These are phyloP conservation scores for Aphrocallistes beatrix DNA, from an alignment of 37 sponge, comb jelly and placozoan species.

Conservation along the genomic window DNA sequence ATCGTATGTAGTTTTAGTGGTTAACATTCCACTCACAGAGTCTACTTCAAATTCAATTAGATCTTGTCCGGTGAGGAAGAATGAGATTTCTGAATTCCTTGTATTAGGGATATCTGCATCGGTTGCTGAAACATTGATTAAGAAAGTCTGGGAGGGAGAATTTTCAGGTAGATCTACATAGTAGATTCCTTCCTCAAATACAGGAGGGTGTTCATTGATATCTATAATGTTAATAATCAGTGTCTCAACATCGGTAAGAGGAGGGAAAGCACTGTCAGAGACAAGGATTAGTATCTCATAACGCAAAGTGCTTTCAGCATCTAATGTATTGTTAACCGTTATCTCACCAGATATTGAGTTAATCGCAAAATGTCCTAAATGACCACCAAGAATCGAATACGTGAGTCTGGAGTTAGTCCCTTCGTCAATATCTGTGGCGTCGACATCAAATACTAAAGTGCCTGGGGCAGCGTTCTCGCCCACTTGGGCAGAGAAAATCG, in stretches of 20 bases:
- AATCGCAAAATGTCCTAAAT: neutral
- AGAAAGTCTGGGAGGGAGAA: neutral
- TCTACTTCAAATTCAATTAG: neutral
- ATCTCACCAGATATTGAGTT: neutral
- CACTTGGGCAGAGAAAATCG: neutral
- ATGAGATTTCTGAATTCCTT: neutral
- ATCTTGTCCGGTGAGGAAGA: neutral
- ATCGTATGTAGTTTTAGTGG: neutral
- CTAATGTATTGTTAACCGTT: neutral
- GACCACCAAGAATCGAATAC: constrained; percentile 21
- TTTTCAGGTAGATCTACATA: neutral
- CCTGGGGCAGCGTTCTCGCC: constrained; percentile 2
- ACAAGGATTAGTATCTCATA: neutral
- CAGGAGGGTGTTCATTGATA: constrained; percentile 22
- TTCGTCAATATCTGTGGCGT: constrained; percentile 17
- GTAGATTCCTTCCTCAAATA: constrained; percentile 2
- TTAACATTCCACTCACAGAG: neutral
- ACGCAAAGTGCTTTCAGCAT: neutral
- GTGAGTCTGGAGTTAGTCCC: neutral
- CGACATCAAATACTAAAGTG: constrained; percentile 20
- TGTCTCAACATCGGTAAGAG: neutral
- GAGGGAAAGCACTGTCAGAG: constrained; percentile 6
- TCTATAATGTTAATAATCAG: neutral
- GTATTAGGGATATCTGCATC: constrained; percentile 3
- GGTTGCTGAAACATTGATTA: neutral